Percentiles rank a stretch among this genome's conserved stretches.
phyloP scores from a whole-genome alignment of 2,888 invertebrate species.

The Diarsia brunnea region DNA sequence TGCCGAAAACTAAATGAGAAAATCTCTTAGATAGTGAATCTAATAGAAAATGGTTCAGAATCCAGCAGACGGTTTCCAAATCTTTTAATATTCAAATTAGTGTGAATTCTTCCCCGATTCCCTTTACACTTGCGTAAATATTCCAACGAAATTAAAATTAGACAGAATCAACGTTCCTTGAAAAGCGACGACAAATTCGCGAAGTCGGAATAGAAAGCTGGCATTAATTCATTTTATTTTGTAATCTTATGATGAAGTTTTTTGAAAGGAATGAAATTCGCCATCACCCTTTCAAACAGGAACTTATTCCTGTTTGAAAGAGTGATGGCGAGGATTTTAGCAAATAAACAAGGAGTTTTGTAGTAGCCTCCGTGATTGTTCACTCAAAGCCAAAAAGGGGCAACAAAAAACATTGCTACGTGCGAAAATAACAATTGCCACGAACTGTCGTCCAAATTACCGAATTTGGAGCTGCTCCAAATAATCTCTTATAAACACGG shows the following conservation, averaged over 20 bases:
- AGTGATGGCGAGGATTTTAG: background rate
- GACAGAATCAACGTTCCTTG: conserved; percentile 27
- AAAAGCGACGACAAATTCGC: conserved; percentile 33
- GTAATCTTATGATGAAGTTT: conserved; percentile 10
- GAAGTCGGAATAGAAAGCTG: conserved; percentile 29
- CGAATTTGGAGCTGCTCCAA: conserved; percentile 59
- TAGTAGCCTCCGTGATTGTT: conserved; percentile 42
- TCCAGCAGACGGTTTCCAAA: conserved; percentile 20
- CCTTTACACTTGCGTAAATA: conserved; percentile 41
- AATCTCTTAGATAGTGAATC: background rate
- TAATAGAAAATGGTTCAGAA: conserved; percentile 30
- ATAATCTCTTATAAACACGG: conserved; percentile 58
- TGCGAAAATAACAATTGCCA: conserved; percentile 57
- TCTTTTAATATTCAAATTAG: conserved; percentile 41
- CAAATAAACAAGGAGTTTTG: conserved; percentile 5
- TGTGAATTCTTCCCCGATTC: conserved; percentile 45
- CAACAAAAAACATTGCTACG: conserved; percentile 50
- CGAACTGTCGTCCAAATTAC: conserved; percentile 55
- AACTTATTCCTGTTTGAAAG: too few species aligned
- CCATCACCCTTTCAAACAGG: background rate
- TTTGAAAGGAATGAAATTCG: background rate
- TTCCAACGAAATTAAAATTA: conserved; percentile 48
- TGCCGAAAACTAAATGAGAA: background rate
- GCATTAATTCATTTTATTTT: conserved; percentile 34
- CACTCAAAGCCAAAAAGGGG: conserved; percentile 34